Conservation (phyloP, 2,888 invertebrate genomes). For the Drosophila putrida region DNA sequence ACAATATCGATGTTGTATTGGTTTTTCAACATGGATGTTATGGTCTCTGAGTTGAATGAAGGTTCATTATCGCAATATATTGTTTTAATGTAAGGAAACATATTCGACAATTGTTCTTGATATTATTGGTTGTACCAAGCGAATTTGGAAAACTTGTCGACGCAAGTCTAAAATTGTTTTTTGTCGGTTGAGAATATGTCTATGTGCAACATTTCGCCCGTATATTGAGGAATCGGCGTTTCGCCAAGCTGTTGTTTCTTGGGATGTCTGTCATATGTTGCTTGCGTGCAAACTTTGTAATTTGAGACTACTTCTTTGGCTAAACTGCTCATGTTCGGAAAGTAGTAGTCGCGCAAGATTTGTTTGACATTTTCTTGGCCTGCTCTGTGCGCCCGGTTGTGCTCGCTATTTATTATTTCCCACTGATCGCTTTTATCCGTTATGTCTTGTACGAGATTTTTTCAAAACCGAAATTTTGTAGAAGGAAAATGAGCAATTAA, state of each 20-base stretch:
- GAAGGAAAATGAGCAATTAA: too few species aligned
- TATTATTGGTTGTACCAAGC: too few species aligned
- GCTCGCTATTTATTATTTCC: not conserved
- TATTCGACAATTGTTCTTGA: too few species aligned
- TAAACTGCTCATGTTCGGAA: not conserved
- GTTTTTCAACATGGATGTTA: too few species aligned
- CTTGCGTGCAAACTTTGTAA: too few species aligned
- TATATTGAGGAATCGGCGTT: not conserved
- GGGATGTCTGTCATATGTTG: not conserved
- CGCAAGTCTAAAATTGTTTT: not conserved
- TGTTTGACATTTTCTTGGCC: not conserved
- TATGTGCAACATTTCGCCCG: not conserved
- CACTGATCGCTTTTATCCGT: not conserved
- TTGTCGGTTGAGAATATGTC: slow-evolving; percentile 1
- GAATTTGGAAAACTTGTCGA: too few species aligned
- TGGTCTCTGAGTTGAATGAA: too few species aligned
- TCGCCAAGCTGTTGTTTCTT: not conserved
- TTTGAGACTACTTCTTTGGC: not conserved
- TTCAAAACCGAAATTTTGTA: not conserved
- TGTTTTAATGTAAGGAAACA: too few species aligned
- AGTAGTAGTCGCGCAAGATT: not conserved
- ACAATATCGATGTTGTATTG: too few species aligned
- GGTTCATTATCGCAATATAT: too few species aligned
- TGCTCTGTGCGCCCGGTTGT: slow-evolving; percentile 4
- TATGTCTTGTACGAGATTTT: slow-evolving; percentile 1